Evolutionary conservation across 2,113 vertebrate species (phyloP).

Genomic region (Pygoscelis adeliae): DNA sequence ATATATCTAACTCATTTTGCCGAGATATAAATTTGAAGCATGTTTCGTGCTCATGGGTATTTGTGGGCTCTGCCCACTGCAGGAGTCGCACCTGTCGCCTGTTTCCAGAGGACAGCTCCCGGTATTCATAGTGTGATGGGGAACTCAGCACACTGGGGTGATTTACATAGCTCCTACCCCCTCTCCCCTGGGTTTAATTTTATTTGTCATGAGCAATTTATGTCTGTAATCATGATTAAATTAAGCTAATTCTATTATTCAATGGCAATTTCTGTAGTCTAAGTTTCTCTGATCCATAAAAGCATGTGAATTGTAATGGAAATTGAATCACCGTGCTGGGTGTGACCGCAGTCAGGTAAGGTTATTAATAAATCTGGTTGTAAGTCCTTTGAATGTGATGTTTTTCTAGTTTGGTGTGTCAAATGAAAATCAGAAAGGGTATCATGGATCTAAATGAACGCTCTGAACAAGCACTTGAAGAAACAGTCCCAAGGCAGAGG

Average conservation of each 20-base stretch:
- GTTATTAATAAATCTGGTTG: neutral
- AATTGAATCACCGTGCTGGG: neutral
- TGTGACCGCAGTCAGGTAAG: neutral
- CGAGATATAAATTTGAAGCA: neutral
- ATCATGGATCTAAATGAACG: neutral
- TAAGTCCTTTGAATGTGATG: neutral
- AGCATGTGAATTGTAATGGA: neutral
- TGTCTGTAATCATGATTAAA: constrained; percentile 10
- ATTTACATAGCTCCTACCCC: neutral
- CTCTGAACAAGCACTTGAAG: neutral
- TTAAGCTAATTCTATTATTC: constrained; percentile 15
- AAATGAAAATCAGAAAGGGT: neutral
- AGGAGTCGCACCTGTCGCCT: neutral
- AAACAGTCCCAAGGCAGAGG: neutral
- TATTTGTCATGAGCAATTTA: constrained; percentile 1
- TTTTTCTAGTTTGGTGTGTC: neutral
- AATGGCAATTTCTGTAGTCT: neutral
- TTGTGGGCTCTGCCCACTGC: neutral
- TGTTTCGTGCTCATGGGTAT: neutral
- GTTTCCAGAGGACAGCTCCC: neutral
- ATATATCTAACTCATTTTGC: neutral
- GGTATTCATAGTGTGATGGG: neutral
- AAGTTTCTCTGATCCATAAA: constrained; percentile 3
- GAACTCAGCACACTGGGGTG: neutral
- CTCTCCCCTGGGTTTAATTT: neutral